These are phyloP conservation scores for Drosophila simulans DNA, from an alignment of 1,140 invertebrate genomes.

Conservation along the genomic window DNA sequence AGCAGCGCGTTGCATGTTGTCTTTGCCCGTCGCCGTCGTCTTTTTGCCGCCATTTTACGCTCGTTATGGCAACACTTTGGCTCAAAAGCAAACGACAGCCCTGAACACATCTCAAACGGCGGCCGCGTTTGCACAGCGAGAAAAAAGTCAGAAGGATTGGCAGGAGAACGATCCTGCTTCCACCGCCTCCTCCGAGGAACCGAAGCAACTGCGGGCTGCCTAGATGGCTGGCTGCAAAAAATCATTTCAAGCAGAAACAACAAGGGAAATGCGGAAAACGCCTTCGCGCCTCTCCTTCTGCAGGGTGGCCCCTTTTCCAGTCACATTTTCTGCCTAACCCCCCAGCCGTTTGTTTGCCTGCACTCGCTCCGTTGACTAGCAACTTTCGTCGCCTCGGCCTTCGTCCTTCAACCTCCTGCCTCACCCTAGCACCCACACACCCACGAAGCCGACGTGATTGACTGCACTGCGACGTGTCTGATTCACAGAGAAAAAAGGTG, in stretches of 20 bases:
- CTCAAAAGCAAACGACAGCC: conserved; percentile 76
- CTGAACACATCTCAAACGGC: conserved; percentile 65
- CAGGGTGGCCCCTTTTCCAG: neutral
- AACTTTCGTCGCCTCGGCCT: conserved; percentile 74
- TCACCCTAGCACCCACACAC: neutral
- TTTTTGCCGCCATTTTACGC: conserved; percentile 82
- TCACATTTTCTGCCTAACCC: neutral
- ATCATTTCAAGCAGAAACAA: conserved; percentile 81
- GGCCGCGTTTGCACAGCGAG: conserved; percentile 34
- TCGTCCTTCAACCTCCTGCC: conserved; percentile 19
- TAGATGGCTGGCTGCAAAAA: conserved; percentile 47
- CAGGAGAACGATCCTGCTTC: conserved; percentile 45
- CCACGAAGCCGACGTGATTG: conserved; percentile 60
- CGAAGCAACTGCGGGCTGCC: conserved; percentile 14
- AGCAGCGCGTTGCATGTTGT: conserved; percentile 61
- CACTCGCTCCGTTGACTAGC: conserved; percentile 76
- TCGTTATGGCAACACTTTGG: conserved; percentile 82
- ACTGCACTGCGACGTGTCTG: conserved; percentile 72
- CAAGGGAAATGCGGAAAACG: conserved; percentile 78
- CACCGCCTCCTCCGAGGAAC: conserved; percentile 14
- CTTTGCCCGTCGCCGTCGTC: conserved; percentile 56
- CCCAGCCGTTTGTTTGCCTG: conserved; percentile 61
- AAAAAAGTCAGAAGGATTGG: conserved; percentile 11
- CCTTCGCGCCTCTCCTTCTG: conserved; percentile 54
- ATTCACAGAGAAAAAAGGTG: conserved; percentile 14